phyloP scores from a whole-genome alignment of 1,140 invertebrate genomes.

The Laupala kohalensis region DNA sequence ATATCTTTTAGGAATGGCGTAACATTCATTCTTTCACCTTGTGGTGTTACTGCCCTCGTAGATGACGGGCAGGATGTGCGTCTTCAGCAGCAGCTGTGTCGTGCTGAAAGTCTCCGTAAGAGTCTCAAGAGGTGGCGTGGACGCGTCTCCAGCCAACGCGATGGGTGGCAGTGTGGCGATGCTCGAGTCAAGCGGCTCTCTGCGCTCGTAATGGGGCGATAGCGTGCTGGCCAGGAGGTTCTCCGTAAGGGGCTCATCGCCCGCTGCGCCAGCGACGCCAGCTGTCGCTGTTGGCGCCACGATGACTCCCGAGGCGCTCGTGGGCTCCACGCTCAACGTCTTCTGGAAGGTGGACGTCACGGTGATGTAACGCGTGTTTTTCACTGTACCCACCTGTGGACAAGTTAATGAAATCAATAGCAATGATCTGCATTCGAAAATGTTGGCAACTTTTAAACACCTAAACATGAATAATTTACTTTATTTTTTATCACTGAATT shows the following conservation, averaged over 20 bases:
- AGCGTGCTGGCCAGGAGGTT: constrained; percentile 68
- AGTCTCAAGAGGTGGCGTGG: constrained; percentile 70
- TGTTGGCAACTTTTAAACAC: too few relatives aligned
- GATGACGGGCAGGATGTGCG: constrained; percentile 70
- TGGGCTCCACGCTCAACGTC: constrained; percentile 38
- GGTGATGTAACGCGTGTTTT: constrained; percentile 74
- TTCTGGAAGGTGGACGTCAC: constrained; percentile 70
- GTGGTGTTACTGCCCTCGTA: constrained; percentile 53
- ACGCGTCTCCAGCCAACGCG: constrained; percentile 52
- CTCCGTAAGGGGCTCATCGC: constrained; percentile 64
- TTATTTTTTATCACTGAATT: too few relatives aligned
- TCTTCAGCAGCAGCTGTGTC: constrained; percentile 72
- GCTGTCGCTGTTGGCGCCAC: constrained; percentile 14
- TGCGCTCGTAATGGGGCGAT: constrained; percentile 45
- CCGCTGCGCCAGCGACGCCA: constrained; percentile 17
- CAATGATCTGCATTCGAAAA: too few relatives aligned
- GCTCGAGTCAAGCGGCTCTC: constrained; percentile 55
- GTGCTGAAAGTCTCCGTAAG: constrained; percentile 83
- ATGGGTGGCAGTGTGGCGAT: constrained; percentile 70
- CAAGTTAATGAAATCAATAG: too few relatives aligned
- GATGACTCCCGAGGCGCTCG: not conserved
- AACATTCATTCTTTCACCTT: too few relatives aligned
- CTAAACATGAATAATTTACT: too few relatives aligned
- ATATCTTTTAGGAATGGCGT: too few relatives aligned
- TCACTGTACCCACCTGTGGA: constrained; percentile 61